Evolutionary conservation across 2,113 vertebrate species (phyloP), one percentile per base, ranked within the genome.

Genomic region (Oenanthe oenanthe): DNA sequence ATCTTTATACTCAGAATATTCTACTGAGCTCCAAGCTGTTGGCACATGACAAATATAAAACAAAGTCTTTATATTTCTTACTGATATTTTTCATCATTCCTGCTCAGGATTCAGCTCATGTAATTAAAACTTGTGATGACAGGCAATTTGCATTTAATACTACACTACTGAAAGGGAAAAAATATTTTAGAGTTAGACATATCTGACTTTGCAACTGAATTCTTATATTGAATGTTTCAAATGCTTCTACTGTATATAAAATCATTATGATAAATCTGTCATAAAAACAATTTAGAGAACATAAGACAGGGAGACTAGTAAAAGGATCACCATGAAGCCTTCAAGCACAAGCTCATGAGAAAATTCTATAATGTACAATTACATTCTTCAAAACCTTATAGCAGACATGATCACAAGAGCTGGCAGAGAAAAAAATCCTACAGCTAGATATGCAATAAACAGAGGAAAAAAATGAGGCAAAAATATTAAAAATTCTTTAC

Each of bases 1-100:
- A 76, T 92, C 68, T 96, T 94, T 51, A 82, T 43, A 66, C 10
- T 85, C 67, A 68, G 26, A 89, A 58, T 89, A 92, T 63, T 93
- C 57, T 87, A n/a, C 24, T 89, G 45, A 66, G 36, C 89, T 94
- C 62, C 62, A 90, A 91, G 57, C 38, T 85, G 72, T 61, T 96
- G 95, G 83, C 50, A 48, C 4, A 9, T 75, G 45, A 80, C 25
- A 84, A 87, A 67, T 72, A 88, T 53, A 63, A 65, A 82, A 36
- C 34, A 81, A 85, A 80, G 12, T 61, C 43, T 70, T 92, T 77
- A 0, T 82, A 70, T 47, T 84, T 72, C 89, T 92, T 70, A 89
- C 65, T 78, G 67, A 90, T 63, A 51, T 85, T 95, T 71, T 70
- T 47, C 51, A 61, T 85, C 47, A 32, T 36, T 70, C 28, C 29